Evolutionary conservation across 2,888 invertebrate species (phyloP).

Genomic region (Ochropacha duplaris): DNA sequence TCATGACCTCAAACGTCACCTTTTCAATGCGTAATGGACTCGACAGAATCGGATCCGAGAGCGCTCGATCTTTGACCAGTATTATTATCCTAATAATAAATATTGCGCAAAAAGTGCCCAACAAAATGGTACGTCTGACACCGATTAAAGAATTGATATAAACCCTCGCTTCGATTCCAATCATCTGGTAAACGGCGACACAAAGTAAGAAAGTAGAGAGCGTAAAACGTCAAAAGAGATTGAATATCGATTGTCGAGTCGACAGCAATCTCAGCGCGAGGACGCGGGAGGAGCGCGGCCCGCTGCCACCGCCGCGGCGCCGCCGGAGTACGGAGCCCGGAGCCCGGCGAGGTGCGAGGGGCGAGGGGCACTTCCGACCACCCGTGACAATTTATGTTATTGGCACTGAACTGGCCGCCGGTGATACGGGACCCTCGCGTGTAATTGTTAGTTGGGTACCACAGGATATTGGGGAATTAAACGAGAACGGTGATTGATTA

Average conservation of each 20-base stretch:
- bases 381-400: constrained; percentile 81
- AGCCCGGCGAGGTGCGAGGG: constrained; percentile 15
- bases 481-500: constrained; percentile 77
- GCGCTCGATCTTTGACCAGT: constrained; percentile 6
- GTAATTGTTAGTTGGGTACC: constrained; percentile 79
- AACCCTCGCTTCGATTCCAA: constrained; percentile 60
- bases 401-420: constrained; percentile 68
- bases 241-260: constrained; percentile 81
- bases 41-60: constrained; percentile 1
- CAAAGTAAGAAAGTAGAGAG: constrained; percentile 76
- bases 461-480: constrained; percentile 80
- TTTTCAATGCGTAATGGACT: constrained; percentile 8
- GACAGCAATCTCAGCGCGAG: constrained; percentile 67
- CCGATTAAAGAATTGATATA: constrained; percentile 53
- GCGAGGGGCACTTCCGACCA: constrained; percentile 63
- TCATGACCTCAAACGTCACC: constrained; percentile 16
- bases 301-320: constrained; percentile 24
- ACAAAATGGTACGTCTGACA: constrained; percentile 45
- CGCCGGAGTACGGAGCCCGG: constrained; percentile 19
- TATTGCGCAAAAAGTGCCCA: constrained; percentile 33
- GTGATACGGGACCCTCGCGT: constrained; percentile 75
- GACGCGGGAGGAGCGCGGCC: constrained; percentile 26
- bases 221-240: constrained; percentile 79
- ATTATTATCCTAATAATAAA: constrained; percentile 21
- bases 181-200: constrained; percentile 71